These are phyloP conservation scores for Tuta absoluta DNA, from an alignment of 2,888 invertebrate genomes.

Conservation along the genomic window DNA sequence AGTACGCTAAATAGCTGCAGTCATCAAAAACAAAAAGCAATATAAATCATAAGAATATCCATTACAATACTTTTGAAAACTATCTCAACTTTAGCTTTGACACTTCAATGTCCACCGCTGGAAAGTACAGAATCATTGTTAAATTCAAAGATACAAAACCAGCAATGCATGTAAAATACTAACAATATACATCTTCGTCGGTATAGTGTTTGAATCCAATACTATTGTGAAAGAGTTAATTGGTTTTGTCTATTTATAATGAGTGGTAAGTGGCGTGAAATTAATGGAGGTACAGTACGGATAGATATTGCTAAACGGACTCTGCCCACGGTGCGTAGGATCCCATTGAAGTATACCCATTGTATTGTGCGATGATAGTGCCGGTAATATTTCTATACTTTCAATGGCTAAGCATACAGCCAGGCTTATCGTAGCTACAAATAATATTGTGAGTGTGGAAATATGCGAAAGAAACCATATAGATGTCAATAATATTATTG, in stretches of 20 bases:
- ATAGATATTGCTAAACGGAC: constrained; percentile 51
- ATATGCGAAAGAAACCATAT: not conserved
- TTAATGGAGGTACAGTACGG: constrained; percentile 58
- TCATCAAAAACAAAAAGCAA: constrained; percentile 47
- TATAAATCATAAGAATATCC: constrained; percentile 60
- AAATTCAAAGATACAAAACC: constrained; percentile 6
- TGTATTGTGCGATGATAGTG: constrained; percentile 15
- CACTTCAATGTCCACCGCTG: not conserved
- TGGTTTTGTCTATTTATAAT: constrained; percentile 74
- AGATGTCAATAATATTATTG: no score
- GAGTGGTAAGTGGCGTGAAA: constrained; percentile 68
- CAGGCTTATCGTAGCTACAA: constrained; percentile 1
- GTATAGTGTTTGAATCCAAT: constrained; percentile 17
- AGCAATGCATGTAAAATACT: not conserved
- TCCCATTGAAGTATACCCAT: constrained; percentile 19
- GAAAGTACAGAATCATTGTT: no score
- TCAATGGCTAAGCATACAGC: not conserved
- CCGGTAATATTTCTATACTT: constrained; percentile 12
- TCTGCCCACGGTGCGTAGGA: constrained; percentile 71
- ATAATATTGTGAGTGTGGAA: not conserved
- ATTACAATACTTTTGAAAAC: constrained; percentile 30
- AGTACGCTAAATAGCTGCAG: constrained; percentile 42
- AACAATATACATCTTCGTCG: not conserved
- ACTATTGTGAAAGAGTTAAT: constrained; percentile 59
- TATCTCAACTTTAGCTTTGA: not conserved